Conservation (phyloP, 2,113 vertebrate species). For the Jaculus jaculus region DNA sequence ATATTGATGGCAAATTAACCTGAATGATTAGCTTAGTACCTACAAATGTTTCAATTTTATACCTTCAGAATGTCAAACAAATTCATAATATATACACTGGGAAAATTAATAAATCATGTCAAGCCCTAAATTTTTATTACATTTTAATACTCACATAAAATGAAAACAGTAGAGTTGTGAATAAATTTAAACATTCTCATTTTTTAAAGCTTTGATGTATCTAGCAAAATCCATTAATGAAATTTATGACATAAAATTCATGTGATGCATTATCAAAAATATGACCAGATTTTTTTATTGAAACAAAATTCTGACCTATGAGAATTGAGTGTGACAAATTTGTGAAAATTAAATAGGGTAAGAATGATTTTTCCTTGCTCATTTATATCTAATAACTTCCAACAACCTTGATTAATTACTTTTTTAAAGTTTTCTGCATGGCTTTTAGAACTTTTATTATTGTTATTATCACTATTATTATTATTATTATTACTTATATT, state of each 20-base stretch:
- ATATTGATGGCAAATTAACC: background rate
- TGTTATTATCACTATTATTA: too few species aligned
- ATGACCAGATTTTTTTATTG: background rate
- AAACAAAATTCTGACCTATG: background rate
- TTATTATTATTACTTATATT: too few species aligned
- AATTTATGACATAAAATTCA: background rate
- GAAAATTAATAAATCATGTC: background rate
- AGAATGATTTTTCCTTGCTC: background rate
- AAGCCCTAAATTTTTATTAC: background rate
- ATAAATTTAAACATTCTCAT: background rate
- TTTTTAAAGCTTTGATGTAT: background rate
- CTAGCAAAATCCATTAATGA: background rate
- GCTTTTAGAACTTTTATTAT: too few species aligned
- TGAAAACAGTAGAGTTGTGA: background rate
- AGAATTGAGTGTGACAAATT: conserved; percentile 34
- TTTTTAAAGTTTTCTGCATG: too few species aligned
- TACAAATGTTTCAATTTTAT: background rate
- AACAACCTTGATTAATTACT: background rate
- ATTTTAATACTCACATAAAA: background rate
- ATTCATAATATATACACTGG: background rate
- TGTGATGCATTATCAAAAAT: too few species aligned
- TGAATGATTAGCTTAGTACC: background rate
- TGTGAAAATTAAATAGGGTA: conserved; percentile 8
- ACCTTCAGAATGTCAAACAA: background rate
- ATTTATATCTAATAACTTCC: background rate